A percentile compares a stretch with the other conserved stretches of the same genome.
Conservation (phyloP, 1,140 invertebrate species). For the Drosophila sturtevanti region DNA sequence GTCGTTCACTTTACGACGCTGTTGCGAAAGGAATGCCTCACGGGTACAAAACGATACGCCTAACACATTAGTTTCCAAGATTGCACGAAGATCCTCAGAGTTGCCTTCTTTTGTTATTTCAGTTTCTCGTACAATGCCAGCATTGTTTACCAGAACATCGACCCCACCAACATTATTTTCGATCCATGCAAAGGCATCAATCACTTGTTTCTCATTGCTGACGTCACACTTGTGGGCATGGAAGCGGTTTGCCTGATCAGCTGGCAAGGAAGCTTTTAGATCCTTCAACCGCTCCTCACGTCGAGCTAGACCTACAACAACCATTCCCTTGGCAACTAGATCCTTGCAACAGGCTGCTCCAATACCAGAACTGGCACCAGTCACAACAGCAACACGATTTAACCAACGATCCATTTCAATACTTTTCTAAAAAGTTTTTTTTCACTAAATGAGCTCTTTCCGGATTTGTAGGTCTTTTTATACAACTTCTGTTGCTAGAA, state of each 20-base stretch:
- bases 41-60: slow-evolving; percentile 84
- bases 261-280: slow-evolving; percentile 46
- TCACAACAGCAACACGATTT: slow-evolving; percentile 74
- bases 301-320: slow-evolving; percentile 88
- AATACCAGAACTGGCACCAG: slow-evolving; percentile 84
- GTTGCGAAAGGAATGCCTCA: slow-evolving; percentile 85
- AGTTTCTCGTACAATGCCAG: slow-evolving; percentile 83
- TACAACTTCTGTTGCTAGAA: neutral
- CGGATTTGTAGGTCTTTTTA: neutral
- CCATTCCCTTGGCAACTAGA: slow-evolving; percentile 84
- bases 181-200: slow-evolving; percentile 86
- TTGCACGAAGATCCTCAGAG: slow-evolving; percentile 38
- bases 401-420: slow-evolving; percentile 38
- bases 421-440: neutral
- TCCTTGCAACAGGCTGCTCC: slow-evolving; percentile 82
- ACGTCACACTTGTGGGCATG: slow-evolving; percentile 84
- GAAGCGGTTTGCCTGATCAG: slow-evolving; percentile 34
- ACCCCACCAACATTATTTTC: slow-evolving; percentile 85
- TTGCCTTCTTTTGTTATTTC: slow-evolving; percentile 82
- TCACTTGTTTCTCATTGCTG: slow-evolving; percentile 86
- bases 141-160: slow-evolving; percentile 89
- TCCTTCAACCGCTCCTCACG: slow-evolving; percentile 85
- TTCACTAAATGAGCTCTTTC: neutral
- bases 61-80: slow-evolving; percentile 84
- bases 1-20: slow-evolving; percentile 84